Evolutionary conservation across 1,140 invertebrate genomes (phyloP).

Genomic region (Charaxes varanes): DNA sequence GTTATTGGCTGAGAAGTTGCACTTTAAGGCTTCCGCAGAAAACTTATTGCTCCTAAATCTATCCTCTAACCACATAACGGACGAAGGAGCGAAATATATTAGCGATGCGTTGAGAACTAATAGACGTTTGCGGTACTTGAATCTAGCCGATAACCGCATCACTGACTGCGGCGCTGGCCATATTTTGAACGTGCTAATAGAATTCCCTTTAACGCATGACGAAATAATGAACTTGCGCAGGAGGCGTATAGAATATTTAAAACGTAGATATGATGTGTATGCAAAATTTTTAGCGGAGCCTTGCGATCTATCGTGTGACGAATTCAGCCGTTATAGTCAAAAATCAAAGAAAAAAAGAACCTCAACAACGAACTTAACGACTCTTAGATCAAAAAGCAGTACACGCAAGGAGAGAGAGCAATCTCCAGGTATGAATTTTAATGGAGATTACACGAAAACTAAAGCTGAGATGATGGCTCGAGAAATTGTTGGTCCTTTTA

Average conservation of each 20-base stretch:
- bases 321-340: constrained; percentile 19
- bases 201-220: constrained; percentile 35
- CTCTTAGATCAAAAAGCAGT: constrained; percentile 18
- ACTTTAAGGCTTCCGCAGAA: constrained; percentile 21
- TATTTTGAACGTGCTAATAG: constrained; percentile 31
- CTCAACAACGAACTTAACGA: constrained; percentile 12
- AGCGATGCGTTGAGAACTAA: constrained; percentile 38
- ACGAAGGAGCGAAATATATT: constrained; percentile 35
- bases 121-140: constrained; percentile 46
- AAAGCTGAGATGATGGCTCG: constrained; percentile 25
- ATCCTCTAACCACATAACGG: constrained; percentile 40
- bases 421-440: neutral
- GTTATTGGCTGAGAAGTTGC: constrained; percentile 29
- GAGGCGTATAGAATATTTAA: constrained; percentile 30
- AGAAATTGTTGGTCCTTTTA: constrained; percentile 29
- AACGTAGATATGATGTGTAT: constrained; percentile 22
- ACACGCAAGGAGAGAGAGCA: constrained; percentile 23
- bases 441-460: constrained; percentile 16
- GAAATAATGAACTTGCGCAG: constrained; percentile 26
- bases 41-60: constrained; percentile 39
- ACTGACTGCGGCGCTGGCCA: constrained; percentile 29
- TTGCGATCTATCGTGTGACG: constrained; percentile 17
- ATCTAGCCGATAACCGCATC: constrained; percentile 44
- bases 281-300: constrained; percentile 21
- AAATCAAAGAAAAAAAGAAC: constrained; percentile 24